These are phyloP conservation scores for Desmodus rotundus DNA, from an alignment of 2,113 vertebrate species.

Conservation along the genomic window DNA sequence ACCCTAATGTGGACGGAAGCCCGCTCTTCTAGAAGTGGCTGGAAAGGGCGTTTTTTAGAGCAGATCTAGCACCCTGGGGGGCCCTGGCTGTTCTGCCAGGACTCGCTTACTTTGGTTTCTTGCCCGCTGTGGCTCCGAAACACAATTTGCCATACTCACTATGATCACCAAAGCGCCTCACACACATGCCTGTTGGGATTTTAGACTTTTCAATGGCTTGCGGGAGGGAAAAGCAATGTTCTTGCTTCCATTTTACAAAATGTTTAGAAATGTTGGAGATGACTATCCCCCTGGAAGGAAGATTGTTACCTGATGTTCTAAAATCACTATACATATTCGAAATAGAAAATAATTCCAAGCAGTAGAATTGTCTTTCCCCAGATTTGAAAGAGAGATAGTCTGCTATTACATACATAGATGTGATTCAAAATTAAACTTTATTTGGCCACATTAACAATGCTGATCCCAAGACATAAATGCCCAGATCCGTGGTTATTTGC, in stretches of 20 bases:
- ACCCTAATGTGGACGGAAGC: neutral
- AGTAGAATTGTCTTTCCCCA: neutral
- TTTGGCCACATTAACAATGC: neutral
- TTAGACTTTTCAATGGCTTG: neutral
- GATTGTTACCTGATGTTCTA: neutral
- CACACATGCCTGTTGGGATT: neutral
- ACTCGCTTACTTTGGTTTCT: neutral
- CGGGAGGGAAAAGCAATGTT: neutral
- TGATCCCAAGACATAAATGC: too few relatives aligned
- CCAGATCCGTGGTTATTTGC: neutral
- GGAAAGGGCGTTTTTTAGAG: neutral
- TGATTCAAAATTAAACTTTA: neutral
- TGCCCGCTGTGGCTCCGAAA: rapidly evolving
- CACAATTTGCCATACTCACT: neutral
- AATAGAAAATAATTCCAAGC: neutral
- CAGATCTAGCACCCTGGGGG: neutral
- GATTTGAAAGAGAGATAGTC: neutral
- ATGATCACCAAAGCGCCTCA: neutral
- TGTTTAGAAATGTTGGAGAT: neutral
- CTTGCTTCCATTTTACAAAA: neutral
- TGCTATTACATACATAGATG: neutral
- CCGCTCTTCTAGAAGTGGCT: neutral
- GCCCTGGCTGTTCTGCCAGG: rapidly evolving
- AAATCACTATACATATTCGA: neutral
- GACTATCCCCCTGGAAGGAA: neutral